Evolutionary conservation across 2,113 vertebrate genomes (phyloP), one percentile per base, ranked within the genome.

Genomic region (Trogon surrucura): DNA sequence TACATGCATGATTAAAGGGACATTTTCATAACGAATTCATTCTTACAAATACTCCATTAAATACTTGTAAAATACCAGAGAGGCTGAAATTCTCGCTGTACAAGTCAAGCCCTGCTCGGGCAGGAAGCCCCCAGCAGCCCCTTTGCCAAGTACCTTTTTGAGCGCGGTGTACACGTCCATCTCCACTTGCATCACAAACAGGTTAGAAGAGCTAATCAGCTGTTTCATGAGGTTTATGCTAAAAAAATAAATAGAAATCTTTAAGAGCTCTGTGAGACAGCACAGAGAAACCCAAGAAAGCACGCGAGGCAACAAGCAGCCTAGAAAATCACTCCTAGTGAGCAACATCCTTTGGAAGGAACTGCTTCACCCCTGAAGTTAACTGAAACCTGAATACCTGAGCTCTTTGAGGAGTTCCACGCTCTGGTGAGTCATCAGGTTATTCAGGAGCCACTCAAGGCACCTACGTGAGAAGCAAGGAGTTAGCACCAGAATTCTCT

Each of bases 111-210:
- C 4, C 25, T 15, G 3, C 21, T 32, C 19, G 26, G 38, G 14
- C 36, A 25, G 0, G 5, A 16, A 60, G n/a, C 16, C 70, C 67
- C 60, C 19, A 41, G 7, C 32, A 53, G 22, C 6, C 57, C 58
- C 71, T 14, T 8, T 30, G 27, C 18, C 5, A 18, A 47, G 16
- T 97, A 99, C 99, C 98, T 99, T 99, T 96, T 99, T 99, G 89
- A 99, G 98, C 93, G 99, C 98, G 12, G 99, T 99, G 85, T 99
- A 99, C 6, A 99, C 99, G 13, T 99, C 99, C 99, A 99, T 99
- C 91, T 99, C 99, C 88, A 99, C 99, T 97, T 99, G 99, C 99
- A 99, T 99, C 70, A 99, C 99, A 93, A 99, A 99, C 64, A 99
- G 98, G 91, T 99, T 99, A 14, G 99, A 99, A 3, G 99, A 99